phyloP scores from a whole-genome alignment of 2,113 vertebrate species.

The Bos javanicus region DNA sequence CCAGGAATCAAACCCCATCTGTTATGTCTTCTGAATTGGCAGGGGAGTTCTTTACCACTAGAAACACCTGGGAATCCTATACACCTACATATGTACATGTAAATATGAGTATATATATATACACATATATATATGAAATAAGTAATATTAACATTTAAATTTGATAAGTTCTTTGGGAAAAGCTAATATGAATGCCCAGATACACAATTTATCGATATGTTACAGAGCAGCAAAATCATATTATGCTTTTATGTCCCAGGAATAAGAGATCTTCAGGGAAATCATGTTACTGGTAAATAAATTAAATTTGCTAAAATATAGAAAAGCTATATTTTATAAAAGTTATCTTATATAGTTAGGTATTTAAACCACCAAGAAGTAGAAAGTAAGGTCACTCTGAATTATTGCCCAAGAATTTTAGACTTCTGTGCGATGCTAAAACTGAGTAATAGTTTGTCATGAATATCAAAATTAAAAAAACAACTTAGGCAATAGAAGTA shows the following conservation, averaged over 20 bases:
- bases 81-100: not conserved
- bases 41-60: not conserved
- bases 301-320: slow-evolving; percentile 15
- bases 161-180: not conserved
- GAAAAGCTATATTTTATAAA: not conserved
- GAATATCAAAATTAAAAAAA: not conserved
- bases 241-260: not conserved
- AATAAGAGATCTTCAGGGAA: not conserved
- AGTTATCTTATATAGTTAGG: not conserved
- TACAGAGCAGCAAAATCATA: not conserved
- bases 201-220: not conserved
- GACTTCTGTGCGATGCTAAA: not conserved
- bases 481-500: not conserved
- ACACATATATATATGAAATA: not conserved
- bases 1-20: not conserved
- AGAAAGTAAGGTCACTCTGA: not conserved
- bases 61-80: not conserved
- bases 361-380: not conserved
- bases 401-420: not conserved
- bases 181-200: not conserved
- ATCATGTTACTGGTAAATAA: not conserved
- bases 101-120: not conserved
- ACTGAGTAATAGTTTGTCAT: not conserved
- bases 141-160: not conserved
- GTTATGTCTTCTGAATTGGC: not conserved